These are phyloP conservation scores for Andrena haemorrhoa DNA, from an alignment of 2,888 invertebrate species.

Conservation along the genomic window DNA sequence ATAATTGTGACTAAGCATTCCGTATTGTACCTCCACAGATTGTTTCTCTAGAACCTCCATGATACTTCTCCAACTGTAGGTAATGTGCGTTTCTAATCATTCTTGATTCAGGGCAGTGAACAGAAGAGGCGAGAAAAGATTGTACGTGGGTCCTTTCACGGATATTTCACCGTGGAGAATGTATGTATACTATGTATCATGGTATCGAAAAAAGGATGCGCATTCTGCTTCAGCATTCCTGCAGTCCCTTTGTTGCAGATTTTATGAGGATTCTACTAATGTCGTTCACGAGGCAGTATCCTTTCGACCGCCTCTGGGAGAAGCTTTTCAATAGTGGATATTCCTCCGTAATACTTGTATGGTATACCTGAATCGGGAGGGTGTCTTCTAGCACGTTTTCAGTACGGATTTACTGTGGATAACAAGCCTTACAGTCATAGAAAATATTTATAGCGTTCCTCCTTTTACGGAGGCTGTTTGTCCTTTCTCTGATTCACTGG, in stretches of 20 bases:
- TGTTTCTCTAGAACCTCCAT: too few relatives aligned
- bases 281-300: constrained; percentile 33
- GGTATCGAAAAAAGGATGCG: not conserved
- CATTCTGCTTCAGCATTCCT: constrained; percentile 1
- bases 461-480: too few relatives aligned
- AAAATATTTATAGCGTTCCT: constrained; percentile 42
- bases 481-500: too few relatives aligned
- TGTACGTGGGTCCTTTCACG: not conserved
- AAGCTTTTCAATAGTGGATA: constrained; percentile 27
- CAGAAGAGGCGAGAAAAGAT: not conserved
- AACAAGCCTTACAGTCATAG: constrained; percentile 18
- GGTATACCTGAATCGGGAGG: constrained; percentile 6
- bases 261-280: constrained; percentile 53
- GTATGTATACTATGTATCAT: too few relatives aligned
- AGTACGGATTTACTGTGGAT: constrained; percentile 37
- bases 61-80: too few relatives aligned
- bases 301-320: constrained; percentile 8
- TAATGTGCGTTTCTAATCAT: too few relatives aligned
- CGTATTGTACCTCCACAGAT: too few relatives aligned
- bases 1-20: too few relatives aligned
- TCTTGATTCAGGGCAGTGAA: too few relatives aligned
- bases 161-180: not conserved
- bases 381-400: constrained; percentile 26
- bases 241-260: constrained; percentile 31
- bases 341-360: constrained; percentile 10